A percentile compares a stretch with the other conserved stretches of the same genome.
phyloP scores from a whole-genome alignment of 2,888 invertebrate genomes.

The Mythimna albipuncta region DNA sequence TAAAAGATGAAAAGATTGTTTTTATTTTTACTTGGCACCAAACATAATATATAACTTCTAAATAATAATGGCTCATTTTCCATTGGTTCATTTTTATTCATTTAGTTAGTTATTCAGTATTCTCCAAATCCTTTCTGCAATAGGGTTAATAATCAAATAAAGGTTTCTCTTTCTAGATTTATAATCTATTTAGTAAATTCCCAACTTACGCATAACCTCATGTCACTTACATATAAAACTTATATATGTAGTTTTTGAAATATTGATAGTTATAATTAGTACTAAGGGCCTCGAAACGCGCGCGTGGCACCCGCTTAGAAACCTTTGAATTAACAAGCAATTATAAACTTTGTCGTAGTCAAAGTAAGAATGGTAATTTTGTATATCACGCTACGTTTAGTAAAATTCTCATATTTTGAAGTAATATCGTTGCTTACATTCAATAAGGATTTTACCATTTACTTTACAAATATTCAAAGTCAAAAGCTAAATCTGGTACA shows the following conservation, averaged over 20 bases:
- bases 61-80: neutral
- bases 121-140: neutral
- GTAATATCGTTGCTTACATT: neutral
- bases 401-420: neutral
- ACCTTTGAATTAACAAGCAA: constrained; percentile 29
- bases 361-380: constrained; percentile 11
- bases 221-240: neutral
- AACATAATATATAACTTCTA: too few relatives aligned
- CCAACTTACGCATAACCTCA: constrained; percentile 1
- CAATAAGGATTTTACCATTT: constrained; percentile 20
- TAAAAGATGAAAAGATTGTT: neutral
- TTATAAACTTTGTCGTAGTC: constrained; percentile 11
- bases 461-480: constrained; percentile 28
- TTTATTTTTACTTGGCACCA: neutral
- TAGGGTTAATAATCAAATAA: neutral
- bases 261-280: constrained; percentile 23
- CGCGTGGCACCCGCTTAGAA: neutral
- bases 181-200: neutral
- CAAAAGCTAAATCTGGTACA: constrained; percentile 8
- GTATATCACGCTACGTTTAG: neutral
- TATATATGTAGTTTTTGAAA: constrained; percentile 11
- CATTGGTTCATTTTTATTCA: neutral
- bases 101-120: neutral
- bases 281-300: constrained; percentile 4
- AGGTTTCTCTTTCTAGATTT: neutral